Evolutionary conservation across 2,888 invertebrate genomes (phyloP).

Genomic region (Cephus nigrinus): DNA sequence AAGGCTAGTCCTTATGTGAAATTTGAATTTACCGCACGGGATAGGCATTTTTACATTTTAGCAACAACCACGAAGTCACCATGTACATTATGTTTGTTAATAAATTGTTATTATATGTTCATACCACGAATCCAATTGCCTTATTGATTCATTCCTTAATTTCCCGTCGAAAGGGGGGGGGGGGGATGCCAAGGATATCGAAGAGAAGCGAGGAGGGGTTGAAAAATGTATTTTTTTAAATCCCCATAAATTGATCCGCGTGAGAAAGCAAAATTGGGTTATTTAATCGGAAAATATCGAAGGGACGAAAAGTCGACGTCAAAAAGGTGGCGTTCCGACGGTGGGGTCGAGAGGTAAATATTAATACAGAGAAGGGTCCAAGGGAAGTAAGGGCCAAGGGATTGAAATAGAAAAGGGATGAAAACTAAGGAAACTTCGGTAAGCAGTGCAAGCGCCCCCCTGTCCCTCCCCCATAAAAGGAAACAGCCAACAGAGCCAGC

Average conservation of each 20-base stretch:
- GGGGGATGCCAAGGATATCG: too few relatives aligned
- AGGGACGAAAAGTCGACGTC: neutral
- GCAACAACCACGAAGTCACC: constrained; percentile 3
- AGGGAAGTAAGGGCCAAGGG: neutral
- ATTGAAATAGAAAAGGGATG: neutral
- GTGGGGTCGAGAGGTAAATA: constrained; percentile 5
- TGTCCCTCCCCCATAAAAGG: constrained; percentile 18
- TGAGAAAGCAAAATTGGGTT: too few relatives aligned
- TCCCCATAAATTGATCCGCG: too few relatives aligned
- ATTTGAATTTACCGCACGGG: neutral
- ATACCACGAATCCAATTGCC: constrained; percentile 23
- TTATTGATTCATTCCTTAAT: too few relatives aligned
- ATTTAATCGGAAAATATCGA: constrained; percentile 2
- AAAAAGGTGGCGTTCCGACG: neutral
- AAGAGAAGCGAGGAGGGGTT: too few relatives aligned
- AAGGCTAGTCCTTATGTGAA: neutral
- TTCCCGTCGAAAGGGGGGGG: too few relatives aligned
- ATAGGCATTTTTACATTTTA: neutral
- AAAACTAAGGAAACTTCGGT: constrained; percentile 11
- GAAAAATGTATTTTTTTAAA: too few relatives aligned
- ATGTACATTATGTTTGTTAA: constrained; percentile 44
- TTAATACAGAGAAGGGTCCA: neutral
- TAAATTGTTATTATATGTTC: constrained; percentile 47
- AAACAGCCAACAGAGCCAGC: constrained; percentile 53
- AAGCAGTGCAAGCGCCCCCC: constrained; percentile 41